These are phyloP conservation scores for Rhynchonycteris naso DNA, from an alignment of 2,797 vertebrate species.

Conservation along the genomic window DNA sequence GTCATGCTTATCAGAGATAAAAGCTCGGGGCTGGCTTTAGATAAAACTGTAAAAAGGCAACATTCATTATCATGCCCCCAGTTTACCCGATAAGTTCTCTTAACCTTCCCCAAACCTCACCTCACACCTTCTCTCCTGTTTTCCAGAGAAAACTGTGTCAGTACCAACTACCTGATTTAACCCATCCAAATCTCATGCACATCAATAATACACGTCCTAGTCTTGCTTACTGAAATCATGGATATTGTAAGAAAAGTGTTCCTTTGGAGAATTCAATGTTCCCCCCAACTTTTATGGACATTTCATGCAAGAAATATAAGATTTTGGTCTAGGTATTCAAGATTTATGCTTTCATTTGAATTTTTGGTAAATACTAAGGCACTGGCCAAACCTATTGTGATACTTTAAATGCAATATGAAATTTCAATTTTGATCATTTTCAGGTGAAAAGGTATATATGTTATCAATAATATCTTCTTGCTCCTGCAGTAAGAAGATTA, in stretches of 20 bases:
- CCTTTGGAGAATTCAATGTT: constrained; percentile 1
- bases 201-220: background rate
- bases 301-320: background rate
- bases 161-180: background rate
- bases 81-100: background rate
- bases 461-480: background rate
- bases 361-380: background rate
- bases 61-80: background rate
- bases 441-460: background rate
- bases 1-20: background rate
- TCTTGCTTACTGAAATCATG: constrained; percentile 61
- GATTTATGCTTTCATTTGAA: background rate
- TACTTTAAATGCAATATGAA: background rate
- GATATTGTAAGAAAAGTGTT: constrained; percentile 13
- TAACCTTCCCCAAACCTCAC: background rate
- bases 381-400: background rate
- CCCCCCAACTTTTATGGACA: background rate
- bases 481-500: background rate
- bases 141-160: background rate
- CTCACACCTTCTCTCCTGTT: background rate
- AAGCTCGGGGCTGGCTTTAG: background rate
- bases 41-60: constrained; percentile 32
- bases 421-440: background rate
- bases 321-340: background rate
- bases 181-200: background rate